Conservation (phyloP, 2,888 invertebrate species). For the Autographa pulchrina region DNA sequence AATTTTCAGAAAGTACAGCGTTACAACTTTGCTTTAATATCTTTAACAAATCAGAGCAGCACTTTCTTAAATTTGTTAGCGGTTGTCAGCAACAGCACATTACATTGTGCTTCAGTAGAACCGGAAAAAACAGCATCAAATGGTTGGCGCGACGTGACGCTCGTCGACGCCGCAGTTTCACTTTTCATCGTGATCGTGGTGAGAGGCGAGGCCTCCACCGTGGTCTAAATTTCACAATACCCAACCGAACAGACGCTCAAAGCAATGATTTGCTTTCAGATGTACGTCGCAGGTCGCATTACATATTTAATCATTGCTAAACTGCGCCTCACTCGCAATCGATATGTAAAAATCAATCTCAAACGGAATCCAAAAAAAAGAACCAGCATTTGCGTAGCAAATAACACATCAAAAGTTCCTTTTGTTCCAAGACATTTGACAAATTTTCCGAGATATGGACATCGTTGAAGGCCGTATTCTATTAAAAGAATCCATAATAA, state of each 20-base stretch:
- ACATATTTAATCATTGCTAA: constrained; percentile 27
- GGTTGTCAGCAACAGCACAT: constrained; percentile 44
- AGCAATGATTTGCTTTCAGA: constrained; percentile 70
- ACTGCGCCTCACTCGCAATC: background rate
- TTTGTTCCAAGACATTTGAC: background rate
- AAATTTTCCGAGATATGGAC: background rate
- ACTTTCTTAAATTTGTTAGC: constrained; percentile 58
- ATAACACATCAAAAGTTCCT: background rate
- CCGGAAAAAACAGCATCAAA: constrained; percentile 84
- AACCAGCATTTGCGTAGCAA: background rate
- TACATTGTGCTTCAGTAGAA: constrained; percentile 74
- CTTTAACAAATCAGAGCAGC: constrained; percentile 38
- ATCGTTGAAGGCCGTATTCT: constrained; percentile 21
- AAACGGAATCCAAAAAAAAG: background rate
- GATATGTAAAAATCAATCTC: background rate
- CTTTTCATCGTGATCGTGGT: constrained; percentile 87
- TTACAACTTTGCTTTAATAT: constrained; percentile 27
- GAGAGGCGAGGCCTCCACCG: constrained; percentile 86
- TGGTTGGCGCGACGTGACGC: constrained; percentile 80
- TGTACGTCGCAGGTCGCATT: constrained; percentile 54
- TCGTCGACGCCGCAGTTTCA: constrained; percentile 84
- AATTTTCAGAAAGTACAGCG: constrained; percentile 31
- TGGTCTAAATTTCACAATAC: constrained; percentile 86
- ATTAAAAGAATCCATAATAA: constrained; percentile 28
- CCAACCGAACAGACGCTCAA: constrained; percentile 76